Evolutionary conservation across 2,888 invertebrate species (phyloP).

Genomic region (Nephrocerus scutellatus): DNA sequence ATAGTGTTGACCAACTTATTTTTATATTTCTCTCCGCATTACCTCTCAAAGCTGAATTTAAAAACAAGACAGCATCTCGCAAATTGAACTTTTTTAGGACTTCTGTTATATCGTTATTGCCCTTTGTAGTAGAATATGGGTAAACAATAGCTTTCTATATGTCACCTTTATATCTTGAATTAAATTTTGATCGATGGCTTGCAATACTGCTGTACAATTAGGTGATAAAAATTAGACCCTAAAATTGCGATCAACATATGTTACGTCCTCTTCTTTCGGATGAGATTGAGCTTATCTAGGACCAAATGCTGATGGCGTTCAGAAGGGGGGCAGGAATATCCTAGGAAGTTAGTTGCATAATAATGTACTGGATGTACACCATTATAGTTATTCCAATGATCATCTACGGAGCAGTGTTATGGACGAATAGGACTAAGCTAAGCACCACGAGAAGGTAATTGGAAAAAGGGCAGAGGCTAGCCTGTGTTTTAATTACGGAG

Average conservation of each 20-base stretch:
- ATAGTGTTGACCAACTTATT: slow-evolving; percentile 3
- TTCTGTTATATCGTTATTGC: slow-evolving; percentile 1
- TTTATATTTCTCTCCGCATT: slow-evolving; percentile 5
- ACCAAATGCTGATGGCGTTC: too few species aligned
- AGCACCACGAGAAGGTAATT: too few species aligned
- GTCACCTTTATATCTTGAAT: too few species aligned
- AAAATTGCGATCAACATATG: slow-evolving; percentile 5
- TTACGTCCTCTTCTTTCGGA: slow-evolving; percentile 1
- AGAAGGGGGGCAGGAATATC: too few species aligned
- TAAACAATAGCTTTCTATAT: neutral
- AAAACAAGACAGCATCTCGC: slow-evolving; percentile 4
- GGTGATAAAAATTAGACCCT: slow-evolving; percentile 3
- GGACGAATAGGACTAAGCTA: too few species aligned
- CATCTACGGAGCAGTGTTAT: too few species aligned
- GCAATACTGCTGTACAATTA: slow-evolving; percentile 5
- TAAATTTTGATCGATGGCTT: slow-evolving; percentile 6
- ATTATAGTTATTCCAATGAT: too few species aligned
- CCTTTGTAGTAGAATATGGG: slow-evolving; percentile 6
- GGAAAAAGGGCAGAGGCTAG: too few species aligned
- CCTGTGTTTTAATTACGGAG: too few species aligned
- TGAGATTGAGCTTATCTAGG: too few species aligned
- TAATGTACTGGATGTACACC: too few species aligned
- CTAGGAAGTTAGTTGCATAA: too few species aligned
- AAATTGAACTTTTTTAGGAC: slow-evolving; percentile 4
- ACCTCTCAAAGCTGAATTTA: slow-evolving; percentile 2